Conservation (phyloP, 2,113 vertebrate genomes). For the Eubucco bourcierii region DNA sequence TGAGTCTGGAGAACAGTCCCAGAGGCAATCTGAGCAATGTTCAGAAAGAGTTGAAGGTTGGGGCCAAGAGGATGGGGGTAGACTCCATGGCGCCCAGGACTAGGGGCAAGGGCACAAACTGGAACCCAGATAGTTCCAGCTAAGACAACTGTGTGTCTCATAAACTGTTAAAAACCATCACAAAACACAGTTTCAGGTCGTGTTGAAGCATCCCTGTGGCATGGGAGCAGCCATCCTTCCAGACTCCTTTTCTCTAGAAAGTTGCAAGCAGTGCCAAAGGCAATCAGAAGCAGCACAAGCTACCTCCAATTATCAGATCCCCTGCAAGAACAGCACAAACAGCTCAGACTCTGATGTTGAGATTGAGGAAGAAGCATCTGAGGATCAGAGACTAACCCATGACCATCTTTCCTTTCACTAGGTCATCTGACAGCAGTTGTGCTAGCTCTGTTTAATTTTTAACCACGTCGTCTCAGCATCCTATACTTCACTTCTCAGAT, state of each 20-base stretch:
- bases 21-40: too few species aligned
- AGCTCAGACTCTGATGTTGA: neutral
- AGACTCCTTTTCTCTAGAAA: neutral
- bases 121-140: too few species aligned
- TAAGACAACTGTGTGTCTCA: neutral
- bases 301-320: neutral
- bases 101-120: too few species aligned
- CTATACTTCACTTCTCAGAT: neutral
- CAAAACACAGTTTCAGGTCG: neutral
- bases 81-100: too few species aligned
- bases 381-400: neutral
- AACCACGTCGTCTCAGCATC: neutral
- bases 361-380: neutral
- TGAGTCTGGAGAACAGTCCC: too few species aligned
- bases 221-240: neutral
- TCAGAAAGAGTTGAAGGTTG: too few species aligned
- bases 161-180: neutral
- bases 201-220: neutral
- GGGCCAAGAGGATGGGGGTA: too few species aligned
- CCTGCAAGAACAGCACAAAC: accelerated
- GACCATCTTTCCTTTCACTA: neutral
- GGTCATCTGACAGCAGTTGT: neutral
- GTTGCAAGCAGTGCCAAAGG: neutral
- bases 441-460: neutral
- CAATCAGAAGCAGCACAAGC: accelerated